Percentiles rank a stretch among this genome's conserved stretches.
These are phyloP conservation scores for Proterorhinus semilunaris DNA, from an alignment of 2,113 vertebrate genomes.

Conservation along the genomic window DNA sequence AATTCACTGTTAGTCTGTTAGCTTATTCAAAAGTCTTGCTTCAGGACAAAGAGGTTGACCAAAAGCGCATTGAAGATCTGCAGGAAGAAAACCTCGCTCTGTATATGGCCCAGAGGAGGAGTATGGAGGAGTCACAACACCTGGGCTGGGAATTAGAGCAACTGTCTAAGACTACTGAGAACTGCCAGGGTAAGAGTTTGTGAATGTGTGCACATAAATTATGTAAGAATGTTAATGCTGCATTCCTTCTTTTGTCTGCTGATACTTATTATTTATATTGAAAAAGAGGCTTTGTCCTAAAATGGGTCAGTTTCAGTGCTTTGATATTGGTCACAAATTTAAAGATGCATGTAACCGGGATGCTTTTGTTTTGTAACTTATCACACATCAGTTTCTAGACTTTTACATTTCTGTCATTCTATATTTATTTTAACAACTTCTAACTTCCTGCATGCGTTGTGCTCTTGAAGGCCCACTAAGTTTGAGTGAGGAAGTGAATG, in stretches of 20 bases:
- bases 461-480: conserved; percentile 74
- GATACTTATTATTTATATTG: neutral
- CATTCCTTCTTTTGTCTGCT: conserved; percentile 11
- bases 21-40: neutral
- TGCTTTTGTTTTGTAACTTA: neutral
- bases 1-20: neutral
- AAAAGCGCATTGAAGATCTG: conserved; percentile 86
- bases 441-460: neutral
- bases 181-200: conserved; percentile 79
- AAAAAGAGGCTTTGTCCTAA: conserved; percentile 5
- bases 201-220: neutral
- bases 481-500: conserved; percentile 83
- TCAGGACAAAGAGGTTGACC: conserved; percentile 85
- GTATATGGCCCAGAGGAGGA: conserved; percentile 89
- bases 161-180: conserved; percentile 82
- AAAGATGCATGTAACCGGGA: neutral
- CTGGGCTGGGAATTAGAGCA: conserved; percentile 94
- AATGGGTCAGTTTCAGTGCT: conserved; percentile 1
- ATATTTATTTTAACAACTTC: neutral
- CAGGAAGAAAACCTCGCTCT: conserved; percentile 90
- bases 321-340: neutral
- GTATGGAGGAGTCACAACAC: conserved; percentile 90
- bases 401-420: neutral
- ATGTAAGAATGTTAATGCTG: neutral
- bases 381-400: neutral